Percentiles rank a stretch among this genome's conserved stretches.
Conservation (phyloP, 2,797 vertebrate species). For the Balearica regulorum region DNA sequence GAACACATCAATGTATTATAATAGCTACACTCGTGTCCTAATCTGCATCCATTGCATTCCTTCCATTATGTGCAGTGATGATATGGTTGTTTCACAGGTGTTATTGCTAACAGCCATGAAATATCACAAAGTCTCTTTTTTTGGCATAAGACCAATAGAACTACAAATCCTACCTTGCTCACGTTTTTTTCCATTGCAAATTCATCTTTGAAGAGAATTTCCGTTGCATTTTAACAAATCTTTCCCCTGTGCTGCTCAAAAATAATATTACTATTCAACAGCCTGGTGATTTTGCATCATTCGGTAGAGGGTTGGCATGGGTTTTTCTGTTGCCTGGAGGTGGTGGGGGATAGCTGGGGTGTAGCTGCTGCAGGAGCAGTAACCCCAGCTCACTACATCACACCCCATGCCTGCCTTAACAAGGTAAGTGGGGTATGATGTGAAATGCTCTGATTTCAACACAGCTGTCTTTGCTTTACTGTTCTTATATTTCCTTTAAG, state of each 20-base stretch:
- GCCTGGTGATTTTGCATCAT: not conserved
- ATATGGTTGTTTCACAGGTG: not conserved
- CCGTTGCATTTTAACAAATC: not conserved
- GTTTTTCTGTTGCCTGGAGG: not conserved
- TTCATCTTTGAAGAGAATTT: not conserved
- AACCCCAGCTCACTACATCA: not conserved
- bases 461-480: not conserved
- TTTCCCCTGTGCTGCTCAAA: not conserved
- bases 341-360: not conserved
- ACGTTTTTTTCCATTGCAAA: not conserved
- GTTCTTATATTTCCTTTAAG: not conserved
- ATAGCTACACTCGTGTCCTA: not conserved
- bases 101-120: not conserved
- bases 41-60: not conserved
- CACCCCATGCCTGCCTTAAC: fast-evolving
- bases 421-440: not conserved
- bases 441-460: not conserved
- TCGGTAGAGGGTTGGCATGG: not conserved
- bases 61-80: not conserved
- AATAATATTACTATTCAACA: not conserved
- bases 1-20: not conserved
- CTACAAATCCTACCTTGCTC: not conserved
- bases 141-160: not conserved
- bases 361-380: not conserved
- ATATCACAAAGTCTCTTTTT: not conserved